Evolutionary conservation across 2,797 vertebrate genomes (phyloP).

Genomic region (Lagocephalus sceleratus): DNA sequence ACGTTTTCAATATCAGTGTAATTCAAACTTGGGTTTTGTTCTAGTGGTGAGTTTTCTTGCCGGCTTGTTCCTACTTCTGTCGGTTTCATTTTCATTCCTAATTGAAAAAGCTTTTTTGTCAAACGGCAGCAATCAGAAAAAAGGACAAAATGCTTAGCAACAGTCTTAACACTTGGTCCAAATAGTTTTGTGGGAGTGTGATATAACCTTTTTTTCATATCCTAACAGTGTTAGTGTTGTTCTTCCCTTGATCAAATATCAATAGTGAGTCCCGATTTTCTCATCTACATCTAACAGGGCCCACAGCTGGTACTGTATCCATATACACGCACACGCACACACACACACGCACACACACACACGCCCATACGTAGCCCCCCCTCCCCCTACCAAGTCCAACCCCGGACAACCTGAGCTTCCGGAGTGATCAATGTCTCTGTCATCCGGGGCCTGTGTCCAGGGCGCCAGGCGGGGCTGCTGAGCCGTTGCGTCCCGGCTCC

Average conservation of each 20-base stretch:
- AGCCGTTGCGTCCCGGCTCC: constrained; percentile 52
- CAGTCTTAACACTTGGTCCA: too few species aligned
- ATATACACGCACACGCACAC: constrained; percentile 34
- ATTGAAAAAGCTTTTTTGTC: too few species aligned
- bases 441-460: constrained; percentile 60
- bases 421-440: constrained; percentile 84
- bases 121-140: too few species aligned
- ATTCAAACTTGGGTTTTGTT: too few species aligned
- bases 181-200: too few species aligned
- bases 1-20: too few species aligned
- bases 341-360: constrained; percentile 7
- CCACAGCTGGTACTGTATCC: constrained; percentile 56
- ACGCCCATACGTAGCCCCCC: constrained; percentile 1
- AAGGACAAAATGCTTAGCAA: too few species aligned
- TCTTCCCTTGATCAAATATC: constrained; percentile 67
- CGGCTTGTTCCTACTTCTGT: too few species aligned
- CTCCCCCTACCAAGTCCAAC: constrained; percentile 8
- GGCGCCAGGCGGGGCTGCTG: constrained; percentile 48
- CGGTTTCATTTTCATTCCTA: too few species aligned
- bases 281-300: constrained; percentile 68
- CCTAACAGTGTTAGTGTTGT: constrained; percentile 48
- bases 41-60: too few species aligned
- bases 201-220: too few species aligned
- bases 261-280: constrained; percentile 66
- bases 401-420: constrained; percentile 67